phyloP scores from a whole-genome alignment of 1,140 invertebrate species.

The Chionoecetes opilio region DNA sequence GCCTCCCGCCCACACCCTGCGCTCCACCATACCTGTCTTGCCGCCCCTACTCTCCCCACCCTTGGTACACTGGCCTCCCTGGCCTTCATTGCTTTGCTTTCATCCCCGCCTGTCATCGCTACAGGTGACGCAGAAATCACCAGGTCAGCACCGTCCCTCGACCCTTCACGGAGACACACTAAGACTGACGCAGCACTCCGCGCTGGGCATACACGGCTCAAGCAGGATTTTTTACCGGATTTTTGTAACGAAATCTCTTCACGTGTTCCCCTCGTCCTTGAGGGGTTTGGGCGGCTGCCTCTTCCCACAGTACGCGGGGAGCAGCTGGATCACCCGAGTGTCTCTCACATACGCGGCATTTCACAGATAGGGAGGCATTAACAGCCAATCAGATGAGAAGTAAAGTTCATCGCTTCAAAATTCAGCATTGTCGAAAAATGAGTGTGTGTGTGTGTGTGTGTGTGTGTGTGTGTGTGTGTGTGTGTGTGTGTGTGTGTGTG shows the following conservation, averaged over 20 bases:
- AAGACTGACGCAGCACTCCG: neutral
- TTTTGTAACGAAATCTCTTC: neutral
- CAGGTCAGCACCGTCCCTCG: neutral
- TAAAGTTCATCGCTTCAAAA: neutral
- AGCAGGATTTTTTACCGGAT: neutral
- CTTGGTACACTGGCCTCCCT: neutral
- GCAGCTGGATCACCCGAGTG: neutral
- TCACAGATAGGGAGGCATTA: neutral
- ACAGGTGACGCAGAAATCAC: neutral
- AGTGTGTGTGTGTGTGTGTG: neutral
- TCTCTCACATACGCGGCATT: neutral
- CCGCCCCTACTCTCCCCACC: neutral
- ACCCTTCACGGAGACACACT: neutral
- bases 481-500: neutral
- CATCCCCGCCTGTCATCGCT: neutral
- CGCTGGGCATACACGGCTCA: neutral
- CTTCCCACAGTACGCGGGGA: neutral
- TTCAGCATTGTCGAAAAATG: neutral
- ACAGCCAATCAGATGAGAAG: neutral
- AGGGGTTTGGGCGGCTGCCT: neutral
- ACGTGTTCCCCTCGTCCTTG: neutral
- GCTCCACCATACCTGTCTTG: neutral
- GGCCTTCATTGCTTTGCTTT: neutral
- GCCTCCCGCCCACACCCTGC: neutral
- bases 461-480: neutral